Base-by-base conservation (phyloP, 1,140 invertebrate species). In the Meloidogyne hapla region DNA sequence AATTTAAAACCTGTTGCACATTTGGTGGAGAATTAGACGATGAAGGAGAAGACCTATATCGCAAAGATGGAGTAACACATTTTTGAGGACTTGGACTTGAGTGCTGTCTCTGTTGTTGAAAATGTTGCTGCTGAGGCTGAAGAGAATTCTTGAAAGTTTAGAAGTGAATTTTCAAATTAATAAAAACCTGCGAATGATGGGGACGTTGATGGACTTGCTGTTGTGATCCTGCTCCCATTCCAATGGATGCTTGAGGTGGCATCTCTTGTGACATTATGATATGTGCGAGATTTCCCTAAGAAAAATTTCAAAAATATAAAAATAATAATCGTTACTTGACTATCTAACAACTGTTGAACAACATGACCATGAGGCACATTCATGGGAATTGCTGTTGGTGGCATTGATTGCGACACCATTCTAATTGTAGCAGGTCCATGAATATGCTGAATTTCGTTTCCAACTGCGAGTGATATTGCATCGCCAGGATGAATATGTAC, bases 401-500 rank as follows among this genome's bases (percentile, higher is more conserved):
- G 62, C 21, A 68, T 70, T 21, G 68, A 72, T 25, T 85, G 81
- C 0, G 83, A 79, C 38, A 87, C 81, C 85, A 84, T 87, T 38
- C 83, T 75, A 62, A 84, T 81, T 21, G 83, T 84, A 5, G 83
- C 83, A 26, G 83, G 83, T 9, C 83, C 83, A 18, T 68, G 33
- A 66, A 84, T 84, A 42, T 85, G 79, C 67, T 84, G 83, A 45
- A 84, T 68, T 23, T 84, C 83, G 38, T 75, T 85, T 23, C 82
- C 83, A 13, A 87, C 81, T 15, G 69, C 62, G 4, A 84, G 33
- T 0, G 81, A 71, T 40, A 84, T 75, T 13, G 83, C 69, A 56
- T 87, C 83, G 1, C 83, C 83, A n/a, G 75, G 78, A 45, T 85
- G 83, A 38, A 85, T 75, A 33, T 87, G 83, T n/a, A 70, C 69